phyloP scores from a whole-genome alignment of 37 sponge, comb jelly and placozoan genomes.

The Theonella swinhoei region DNA sequence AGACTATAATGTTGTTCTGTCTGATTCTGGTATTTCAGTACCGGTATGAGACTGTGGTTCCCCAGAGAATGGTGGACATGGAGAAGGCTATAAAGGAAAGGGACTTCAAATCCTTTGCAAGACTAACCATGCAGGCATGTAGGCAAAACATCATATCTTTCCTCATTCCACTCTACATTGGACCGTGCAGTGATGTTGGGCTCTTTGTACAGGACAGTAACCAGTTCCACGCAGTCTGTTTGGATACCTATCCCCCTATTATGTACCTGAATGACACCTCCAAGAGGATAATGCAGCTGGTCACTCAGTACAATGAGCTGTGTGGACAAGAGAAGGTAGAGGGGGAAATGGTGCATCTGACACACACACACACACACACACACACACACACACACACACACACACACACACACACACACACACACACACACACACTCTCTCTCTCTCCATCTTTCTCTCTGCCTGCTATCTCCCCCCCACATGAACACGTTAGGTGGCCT shows the following conservation, averaged over 20 bases:
- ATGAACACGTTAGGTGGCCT: slow-evolving; percentile 79
- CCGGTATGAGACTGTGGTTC: slow-evolving; percentile 81
- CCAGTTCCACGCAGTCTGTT: slow-evolving; percentile 97
- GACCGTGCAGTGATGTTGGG: no score
- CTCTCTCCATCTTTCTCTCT: not conserved
- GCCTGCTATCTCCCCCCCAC: not conserved
- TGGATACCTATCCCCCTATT: slow-evolving; percentile 97
- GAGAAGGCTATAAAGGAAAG: slow-evolving; percentile 78
- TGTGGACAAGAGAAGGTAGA: slow-evolving; percentile 58
- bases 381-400: no score
- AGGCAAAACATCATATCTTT: not conserved
- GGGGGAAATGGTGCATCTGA: not conserved
- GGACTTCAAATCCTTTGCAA: slow-evolving; percentile 83
- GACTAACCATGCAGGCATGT: slow-evolving; percentile 83
- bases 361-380: no score
- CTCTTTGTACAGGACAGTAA: slow-evolving; percentile 91
- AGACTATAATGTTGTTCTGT: not conserved
- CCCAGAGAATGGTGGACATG: slow-evolving; percentile 79
- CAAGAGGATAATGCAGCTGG: slow-evolving; percentile 70
- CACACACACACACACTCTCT: no score
- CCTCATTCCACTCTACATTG: not conserved
- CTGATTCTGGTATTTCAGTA: slow-evolving; percentile 34
- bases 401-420: no score
- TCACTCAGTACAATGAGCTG: slow-evolving; percentile 84
- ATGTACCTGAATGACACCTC: slow-evolving; percentile 92